Percentiles rank a stretch among this genome's conserved stretches.
These are phyloP conservation scores for Orius laevigatus DNA, from an alignment of 1,140 invertebrate genomes.

Conservation along the genomic window DNA sequence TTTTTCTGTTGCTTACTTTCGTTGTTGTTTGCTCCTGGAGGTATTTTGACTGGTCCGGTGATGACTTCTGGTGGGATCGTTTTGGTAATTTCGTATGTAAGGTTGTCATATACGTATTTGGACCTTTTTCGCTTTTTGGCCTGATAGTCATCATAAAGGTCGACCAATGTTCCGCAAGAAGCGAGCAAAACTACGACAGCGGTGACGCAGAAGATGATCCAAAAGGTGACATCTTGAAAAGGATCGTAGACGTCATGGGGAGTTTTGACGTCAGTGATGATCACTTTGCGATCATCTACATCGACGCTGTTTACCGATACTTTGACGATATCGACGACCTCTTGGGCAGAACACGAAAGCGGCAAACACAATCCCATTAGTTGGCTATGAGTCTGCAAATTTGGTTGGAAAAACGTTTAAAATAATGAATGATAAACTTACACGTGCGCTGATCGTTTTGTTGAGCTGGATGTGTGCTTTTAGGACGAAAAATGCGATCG, in stretches of 20 bases:
- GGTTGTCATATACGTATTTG: conserved; percentile 20
- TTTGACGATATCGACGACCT: conserved; percentile 39
- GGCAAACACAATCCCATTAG: conserved; percentile 57
- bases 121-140: conserved; percentile 10
- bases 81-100: conserved; percentile 21
- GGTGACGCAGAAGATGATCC: conserved; percentile 40
- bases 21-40: conserved; percentile 13
- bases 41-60: conserved; percentile 3
- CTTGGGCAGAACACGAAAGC: conserved; percentile 40
- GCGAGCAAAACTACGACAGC: conserved; percentile 16
- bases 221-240: conserved; percentile 48
- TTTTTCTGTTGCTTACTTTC: conserved; percentile 14
- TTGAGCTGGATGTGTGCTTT: conserved; percentile 32
- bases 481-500: conserved; percentile 40
- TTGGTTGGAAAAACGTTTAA: background rate
- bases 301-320: conserved; percentile 31
- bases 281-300: conserved; percentile 25
- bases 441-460: conserved; percentile 28
- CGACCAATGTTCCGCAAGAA: conserved; percentile 14
- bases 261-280: conserved; percentile 41
- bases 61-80: conserved; percentile 6
- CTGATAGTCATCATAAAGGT: conserved; percentile 17
- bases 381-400: conserved; percentile 14
- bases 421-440: conserved; percentile 24
- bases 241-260: conserved; percentile 47